Evolutionary conservation across 2,113 vertebrate genomes (phyloP).

Genomic region (Oreocharis arfaki): DNA sequence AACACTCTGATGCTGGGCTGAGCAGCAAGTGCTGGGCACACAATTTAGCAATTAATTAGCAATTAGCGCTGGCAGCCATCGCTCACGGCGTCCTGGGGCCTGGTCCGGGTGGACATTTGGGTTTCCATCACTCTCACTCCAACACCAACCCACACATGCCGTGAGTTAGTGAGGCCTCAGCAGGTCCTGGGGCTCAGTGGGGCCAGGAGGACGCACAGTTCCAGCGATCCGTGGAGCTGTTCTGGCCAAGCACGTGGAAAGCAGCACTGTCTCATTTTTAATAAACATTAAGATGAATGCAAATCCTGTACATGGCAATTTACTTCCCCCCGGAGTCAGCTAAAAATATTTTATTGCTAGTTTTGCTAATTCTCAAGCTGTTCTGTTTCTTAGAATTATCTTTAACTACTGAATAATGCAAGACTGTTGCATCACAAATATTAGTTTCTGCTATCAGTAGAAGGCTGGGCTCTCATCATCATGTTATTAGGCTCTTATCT

Average conservation of each 20-base stretch:
- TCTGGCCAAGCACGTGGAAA: not conserved
- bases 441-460: constrained; percentile 33
- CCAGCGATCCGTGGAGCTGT: accelerated
- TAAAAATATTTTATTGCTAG: constrained; percentile 50
- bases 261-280: not conserved
- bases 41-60: not conserved
- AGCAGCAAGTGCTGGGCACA: not conserved
- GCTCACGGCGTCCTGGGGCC: accelerated
- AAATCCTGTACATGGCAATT: constrained; percentile 41
- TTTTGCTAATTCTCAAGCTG: constrained; percentile 61
- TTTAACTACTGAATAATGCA: constrained; percentile 58
- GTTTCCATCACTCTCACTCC: not conserved
- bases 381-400: constrained; percentile 49
- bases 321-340: constrained; percentile 34
- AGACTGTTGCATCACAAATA: constrained; percentile 39
- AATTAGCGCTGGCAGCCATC: not conserved
- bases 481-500: constrained; percentile 7
- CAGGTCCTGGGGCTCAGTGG: not conserved
- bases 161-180: not conserved
- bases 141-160: accelerated
- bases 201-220: accelerated
- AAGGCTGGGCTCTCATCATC: constrained; percentile 3
- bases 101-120: accelerated
- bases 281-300: constrained; percentile 38
- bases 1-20: not conserved